Percentiles rank a stretch among this genome's conserved stretches.
Conservation (phyloP, 2,797 vertebrate genomes). For the Siniperca obscura region DNA sequence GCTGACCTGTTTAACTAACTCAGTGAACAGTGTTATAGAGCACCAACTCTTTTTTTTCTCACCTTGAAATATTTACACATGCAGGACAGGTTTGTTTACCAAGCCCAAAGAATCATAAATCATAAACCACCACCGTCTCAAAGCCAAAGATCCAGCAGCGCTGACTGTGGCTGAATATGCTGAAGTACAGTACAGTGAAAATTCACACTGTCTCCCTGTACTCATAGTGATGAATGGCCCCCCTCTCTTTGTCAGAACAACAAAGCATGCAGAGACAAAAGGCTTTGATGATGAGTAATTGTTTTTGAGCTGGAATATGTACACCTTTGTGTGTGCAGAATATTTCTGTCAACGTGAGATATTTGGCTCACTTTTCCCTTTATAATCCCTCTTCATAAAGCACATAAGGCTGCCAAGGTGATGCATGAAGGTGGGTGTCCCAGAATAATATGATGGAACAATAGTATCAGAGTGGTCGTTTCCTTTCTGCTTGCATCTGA, state of each 20-base stretch:
- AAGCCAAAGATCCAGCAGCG: constrained; percentile 46
- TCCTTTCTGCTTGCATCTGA: constrained; percentile 28
- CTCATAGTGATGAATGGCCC: constrained; percentile 75
- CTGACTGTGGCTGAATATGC: constrained; percentile 52
- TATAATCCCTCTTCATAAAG: constrained; percentile 61
- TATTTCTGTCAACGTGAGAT: constrained; percentile 69
- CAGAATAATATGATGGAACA: constrained; percentile 37
- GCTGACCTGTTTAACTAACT: constrained; percentile 17
- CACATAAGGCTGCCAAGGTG: constrained; percentile 54
- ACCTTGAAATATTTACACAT: constrained; percentile 60
- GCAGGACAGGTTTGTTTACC: constrained; percentile 45
- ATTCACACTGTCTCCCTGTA: constrained; percentile 54
- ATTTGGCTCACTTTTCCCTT: constrained; percentile 64
- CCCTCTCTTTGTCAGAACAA: constrained; percentile 73
- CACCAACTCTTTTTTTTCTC: background rate
- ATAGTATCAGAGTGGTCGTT: constrained; percentile 9
- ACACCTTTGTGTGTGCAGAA: constrained; percentile 62
- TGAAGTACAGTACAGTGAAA: constrained; percentile 49
- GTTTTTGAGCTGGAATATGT: constrained; percentile 65
- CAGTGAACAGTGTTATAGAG: background rate
- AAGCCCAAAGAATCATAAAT: constrained; percentile 65
- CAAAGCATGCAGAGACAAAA: constrained; percentile 75
- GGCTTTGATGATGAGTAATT: constrained; percentile 78
- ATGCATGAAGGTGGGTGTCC: constrained; percentile 57
- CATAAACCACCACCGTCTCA: constrained; percentile 50